Conservation (phyloP, 2,113 vertebrate genomes). For the Clarias magur region DNA sequence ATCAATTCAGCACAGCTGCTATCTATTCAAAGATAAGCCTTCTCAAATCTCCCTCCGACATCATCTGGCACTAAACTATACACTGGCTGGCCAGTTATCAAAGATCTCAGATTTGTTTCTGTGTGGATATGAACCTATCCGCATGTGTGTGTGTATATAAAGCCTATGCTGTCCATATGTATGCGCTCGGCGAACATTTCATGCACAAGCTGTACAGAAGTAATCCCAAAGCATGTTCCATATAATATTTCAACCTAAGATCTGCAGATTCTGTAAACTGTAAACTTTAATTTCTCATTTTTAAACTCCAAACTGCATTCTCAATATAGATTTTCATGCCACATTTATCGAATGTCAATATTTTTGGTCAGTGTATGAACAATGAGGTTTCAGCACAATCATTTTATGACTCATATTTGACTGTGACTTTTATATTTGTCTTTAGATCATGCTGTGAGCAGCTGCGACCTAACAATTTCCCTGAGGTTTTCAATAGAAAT, state of each 20-base stretch:
- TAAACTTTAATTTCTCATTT: background rate
- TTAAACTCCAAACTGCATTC: background rate
- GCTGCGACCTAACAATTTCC: no score
- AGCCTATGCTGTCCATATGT: constrained; percentile 3
- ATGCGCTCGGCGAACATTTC: background rate
- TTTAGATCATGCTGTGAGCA: no score
- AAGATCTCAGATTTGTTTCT: constrained; percentile 61
- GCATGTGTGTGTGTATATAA: constrained; percentile 18
- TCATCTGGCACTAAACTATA: constrained; percentile 64
- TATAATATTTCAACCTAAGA: background rate
- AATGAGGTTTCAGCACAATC: no score
- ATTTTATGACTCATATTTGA: no score
- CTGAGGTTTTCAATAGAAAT: no score
- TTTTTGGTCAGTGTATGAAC: no score
- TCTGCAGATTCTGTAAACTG: background rate
- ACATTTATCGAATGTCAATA: no score
- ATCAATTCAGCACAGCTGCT: constrained; percentile 78
- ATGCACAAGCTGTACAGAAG: constrained; percentile 18
- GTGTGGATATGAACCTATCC: constrained; percentile 36
- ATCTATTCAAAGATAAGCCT: constrained; percentile 76
- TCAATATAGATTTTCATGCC: no score
- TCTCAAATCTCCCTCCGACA: constrained; percentile 76
- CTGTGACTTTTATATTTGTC: no score
- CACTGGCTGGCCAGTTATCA: constrained; percentile 62
- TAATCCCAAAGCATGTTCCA: background rate